These are phyloP conservation scores for Knipowitschia caucasica DNA, from an alignment of 2,797 vertebrate genomes.

Conservation along the genomic window DNA sequence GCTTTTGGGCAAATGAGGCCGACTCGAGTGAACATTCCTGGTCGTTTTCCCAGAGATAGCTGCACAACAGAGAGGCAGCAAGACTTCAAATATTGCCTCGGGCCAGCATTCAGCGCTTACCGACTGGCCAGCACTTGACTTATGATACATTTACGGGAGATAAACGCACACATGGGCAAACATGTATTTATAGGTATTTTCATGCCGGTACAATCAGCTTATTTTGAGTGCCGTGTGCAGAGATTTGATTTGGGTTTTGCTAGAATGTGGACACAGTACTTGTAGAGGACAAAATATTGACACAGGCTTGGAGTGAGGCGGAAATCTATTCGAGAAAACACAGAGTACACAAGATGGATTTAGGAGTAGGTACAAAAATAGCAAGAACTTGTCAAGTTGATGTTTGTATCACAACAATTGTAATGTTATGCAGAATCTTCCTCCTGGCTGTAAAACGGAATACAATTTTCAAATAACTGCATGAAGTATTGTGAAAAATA, in stretches of 20 bases:
- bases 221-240: background rate
- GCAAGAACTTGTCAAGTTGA: no score
- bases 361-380: background rate
- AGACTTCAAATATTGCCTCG: slow-evolving; percentile 51
- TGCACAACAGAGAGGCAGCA: slow-evolving; percentile 49
- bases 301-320: background rate
- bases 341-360: background rate
- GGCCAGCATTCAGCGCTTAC: slow-evolving; percentile 39
- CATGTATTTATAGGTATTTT: background rate
- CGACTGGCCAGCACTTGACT: slow-evolving; percentile 22
- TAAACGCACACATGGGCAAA: slow-evolving; percentile 9
- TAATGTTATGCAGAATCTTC: no score
- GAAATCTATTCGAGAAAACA: background rate
- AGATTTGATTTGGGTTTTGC: background rate
- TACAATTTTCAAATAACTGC: no score
- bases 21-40: slow-evolving; percentile 54
- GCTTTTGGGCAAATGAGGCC: slow-evolving; percentile 34
- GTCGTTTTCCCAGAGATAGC: slow-evolving; percentile 57
- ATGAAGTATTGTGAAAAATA: no score
- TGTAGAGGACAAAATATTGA: background rate
- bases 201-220: background rate
- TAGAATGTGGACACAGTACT: background rate
- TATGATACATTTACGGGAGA: slow-evolving; percentile 29
- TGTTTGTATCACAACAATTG: no score
- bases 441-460: no score